phyloP scores from a whole-genome alignment of 2,888 invertebrate genomes.

The Dolichomitus sp. region DNA sequence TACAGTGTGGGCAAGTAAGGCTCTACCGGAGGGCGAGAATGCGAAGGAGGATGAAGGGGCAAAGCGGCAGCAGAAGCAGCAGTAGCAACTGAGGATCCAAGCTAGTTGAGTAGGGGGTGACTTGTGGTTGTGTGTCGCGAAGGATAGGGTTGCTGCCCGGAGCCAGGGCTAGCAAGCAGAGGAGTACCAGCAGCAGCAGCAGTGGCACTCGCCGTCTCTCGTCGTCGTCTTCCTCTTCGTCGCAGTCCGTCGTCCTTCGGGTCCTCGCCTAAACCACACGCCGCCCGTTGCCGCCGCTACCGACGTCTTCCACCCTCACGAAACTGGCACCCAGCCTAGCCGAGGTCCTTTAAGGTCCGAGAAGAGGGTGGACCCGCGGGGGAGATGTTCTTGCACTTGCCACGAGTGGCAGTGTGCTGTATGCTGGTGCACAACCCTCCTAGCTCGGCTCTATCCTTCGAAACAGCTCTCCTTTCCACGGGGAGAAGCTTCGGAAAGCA shows the following conservation, averaged over 20 bases:
- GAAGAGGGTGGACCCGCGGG: conserved; percentile 74
- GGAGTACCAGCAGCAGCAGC: conserved; percentile 5
- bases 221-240: conserved; percentile 52
- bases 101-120: conserved; percentile 75
- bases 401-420: conserved; percentile 71
- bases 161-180: conserved; percentile 8
- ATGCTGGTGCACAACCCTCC: conserved; percentile 24
- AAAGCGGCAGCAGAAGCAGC: conserved; percentile 72
- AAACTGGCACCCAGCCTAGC: conserved; percentile 38
- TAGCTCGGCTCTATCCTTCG: conserved; percentile 35
- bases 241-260: conserved; percentile 54
- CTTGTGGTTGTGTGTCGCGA: conserved; percentile 84
- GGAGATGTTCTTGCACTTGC: conserved; percentile 81
- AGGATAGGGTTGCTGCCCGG: conserved; percentile 82
- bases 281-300: conserved; percentile 7
- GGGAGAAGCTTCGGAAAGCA: conserved; percentile 33
- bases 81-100: conserved; percentile 70
- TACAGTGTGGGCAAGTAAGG: conserved; percentile 29
- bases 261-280: conserved; percentile 52
- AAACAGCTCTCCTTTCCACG: conserved; percentile 40
- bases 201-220: conserved; percentile 43
- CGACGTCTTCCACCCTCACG: conserved; percentile 13
- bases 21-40: conserved; percentile 39
- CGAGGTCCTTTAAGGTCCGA: conserved; percentile 67
- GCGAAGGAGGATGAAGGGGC: conserved; percentile 68